Conservation (phyloP, 2,888 invertebrate species). For the Creontiades dilutus region DNA sequence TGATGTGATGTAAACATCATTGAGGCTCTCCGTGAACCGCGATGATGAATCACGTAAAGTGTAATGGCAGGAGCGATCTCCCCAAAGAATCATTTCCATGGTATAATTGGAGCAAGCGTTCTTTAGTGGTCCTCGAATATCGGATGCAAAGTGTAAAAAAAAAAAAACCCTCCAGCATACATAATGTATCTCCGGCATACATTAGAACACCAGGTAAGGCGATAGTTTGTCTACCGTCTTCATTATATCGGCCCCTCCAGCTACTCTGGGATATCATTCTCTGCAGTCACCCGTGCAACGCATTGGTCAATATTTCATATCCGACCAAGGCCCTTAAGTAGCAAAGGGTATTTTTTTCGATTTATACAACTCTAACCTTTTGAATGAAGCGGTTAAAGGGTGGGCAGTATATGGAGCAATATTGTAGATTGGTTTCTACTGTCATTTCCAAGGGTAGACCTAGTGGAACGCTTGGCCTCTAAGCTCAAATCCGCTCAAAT, state of each 20-base stretch:
- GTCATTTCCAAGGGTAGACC: constrained; percentile 31
- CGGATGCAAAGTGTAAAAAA: not conserved
- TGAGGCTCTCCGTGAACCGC: not conserved
- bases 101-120: constrained; percentile 54
- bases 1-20: constrained; percentile 45
- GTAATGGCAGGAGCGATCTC: constrained; percentile 33
- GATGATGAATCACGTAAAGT: constrained; percentile 27
- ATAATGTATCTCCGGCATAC: constrained; percentile 55
- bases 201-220: constrained; percentile 45
- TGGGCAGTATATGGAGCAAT: constrained; percentile 49
- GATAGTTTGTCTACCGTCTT: constrained; percentile 59
- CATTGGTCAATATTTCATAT: constrained; percentile 53
- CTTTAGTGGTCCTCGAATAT: not conserved
- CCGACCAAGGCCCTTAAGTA: constrained; percentile 54
- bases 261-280: constrained; percentile 45
- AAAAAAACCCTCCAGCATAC: constrained; percentile 37
- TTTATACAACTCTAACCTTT: constrained; percentile 58
- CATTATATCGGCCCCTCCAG: constrained; percentile 58
- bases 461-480: not conserved
- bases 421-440: constrained; percentile 11
- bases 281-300: constrained; percentile 38
- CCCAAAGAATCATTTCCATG: constrained; percentile 26
- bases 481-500: constrained; percentile 34
- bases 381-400: not conserved
- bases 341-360: constrained; percentile 42